Conservation (phyloP, 1,140 invertebrate genomes). For the Drosophila funebris region DNA sequence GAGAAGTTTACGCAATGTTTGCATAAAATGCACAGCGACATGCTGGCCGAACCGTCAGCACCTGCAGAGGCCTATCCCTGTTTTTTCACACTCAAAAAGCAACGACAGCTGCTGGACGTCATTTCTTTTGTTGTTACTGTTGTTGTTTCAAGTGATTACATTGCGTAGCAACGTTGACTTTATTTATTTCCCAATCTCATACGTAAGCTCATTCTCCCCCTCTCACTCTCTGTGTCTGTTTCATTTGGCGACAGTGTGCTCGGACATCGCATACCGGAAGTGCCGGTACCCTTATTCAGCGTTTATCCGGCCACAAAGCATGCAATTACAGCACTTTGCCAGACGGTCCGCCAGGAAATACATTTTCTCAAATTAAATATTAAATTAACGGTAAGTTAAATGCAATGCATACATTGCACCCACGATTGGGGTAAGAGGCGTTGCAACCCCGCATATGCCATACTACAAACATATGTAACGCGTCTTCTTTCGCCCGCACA, state of each 20-base stretch:
- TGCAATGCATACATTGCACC: slow-evolving; percentile 65
- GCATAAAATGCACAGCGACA: slow-evolving; percentile 75
- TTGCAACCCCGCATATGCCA: slow-evolving; percentile 23
- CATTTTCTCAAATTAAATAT: slow-evolving; percentile 84
- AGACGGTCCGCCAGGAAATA: slow-evolving; percentile 86
- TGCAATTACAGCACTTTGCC: slow-evolving; percentile 85
- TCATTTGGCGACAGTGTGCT: slow-evolving; percentile 80
- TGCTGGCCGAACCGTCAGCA: background rate
- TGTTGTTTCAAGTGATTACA: slow-evolving; percentile 72
- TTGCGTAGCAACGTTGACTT: slow-evolving; percentile 71
- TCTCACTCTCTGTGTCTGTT: background rate
- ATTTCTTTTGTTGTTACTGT: slow-evolving; percentile 46
- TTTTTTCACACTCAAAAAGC: slow-evolving; percentile 35
- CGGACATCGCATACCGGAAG: slow-evolving; percentile 84
- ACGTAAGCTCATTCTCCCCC: background rate
- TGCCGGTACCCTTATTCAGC: slow-evolving; percentile 84
- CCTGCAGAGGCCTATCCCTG: slow-evolving; percentile 1
- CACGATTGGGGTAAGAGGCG: background rate
- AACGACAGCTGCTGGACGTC: slow-evolving; percentile 65
- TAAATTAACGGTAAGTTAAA: slow-evolving; percentile 84
- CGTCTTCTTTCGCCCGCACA: slow-evolving; percentile 61
- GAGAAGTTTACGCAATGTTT: slow-evolving; percentile 81
- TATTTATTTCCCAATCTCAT: slow-evolving; percentile 60
- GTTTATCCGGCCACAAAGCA: slow-evolving; percentile 86
- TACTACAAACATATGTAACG: slow-evolving; percentile 53